Base-by-base conservation (phyloP, 2,888 invertebrate genomes). In the Danaus chrysippus region DNA sequence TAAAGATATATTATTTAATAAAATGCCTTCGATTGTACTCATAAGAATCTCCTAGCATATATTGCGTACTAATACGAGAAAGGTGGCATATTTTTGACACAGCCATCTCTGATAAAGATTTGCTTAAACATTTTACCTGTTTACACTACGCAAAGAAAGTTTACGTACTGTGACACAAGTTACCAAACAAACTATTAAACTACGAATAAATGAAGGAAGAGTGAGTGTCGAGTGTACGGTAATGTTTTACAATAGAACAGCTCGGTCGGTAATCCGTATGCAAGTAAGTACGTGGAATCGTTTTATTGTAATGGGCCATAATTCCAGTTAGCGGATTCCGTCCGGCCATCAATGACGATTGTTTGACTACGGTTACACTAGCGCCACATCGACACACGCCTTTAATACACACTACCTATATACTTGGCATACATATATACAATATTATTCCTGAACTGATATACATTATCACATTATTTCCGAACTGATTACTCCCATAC, bases 321-420 rank as follows among this genome's bases (percentile, higher is more conserved):
- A 78, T 86, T 86, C 84, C 81, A 82, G 82, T 76, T 77, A 87
- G 77, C 71, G 77, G 77, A 82, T 83, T 78, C 84, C 79, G 77
- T 76, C 69, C 76, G 74, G 70, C 70, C 76, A 75, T 80, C 78
- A 78, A 78, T 81, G 79, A 76, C 76, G 73, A 81, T 82, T 81
- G 80, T 86, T 84, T 81, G 82, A 79, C 69, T 77, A 79, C 23
- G 8, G 23, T 78, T n/a, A 76, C 70, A 72, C 72, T 71, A 72
- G 78, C 78, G 82, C 86, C 23, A 6, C 23, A 2, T 5, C 23
- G 23, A 1, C 23, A 5, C 23, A 34, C 23, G 23, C 23, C 6
- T 34, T 34, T 34, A 2, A 5, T 34, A 34, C 2, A 6, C 23
- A 34, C n/a, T n/a, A n/a, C n/a, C n/a, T n/a, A n/a, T n/a, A n/a